Evolutionary conservation across 2,888 invertebrate species (phyloP).

Genomic region (Meiosimyza decipiens): DNA sequence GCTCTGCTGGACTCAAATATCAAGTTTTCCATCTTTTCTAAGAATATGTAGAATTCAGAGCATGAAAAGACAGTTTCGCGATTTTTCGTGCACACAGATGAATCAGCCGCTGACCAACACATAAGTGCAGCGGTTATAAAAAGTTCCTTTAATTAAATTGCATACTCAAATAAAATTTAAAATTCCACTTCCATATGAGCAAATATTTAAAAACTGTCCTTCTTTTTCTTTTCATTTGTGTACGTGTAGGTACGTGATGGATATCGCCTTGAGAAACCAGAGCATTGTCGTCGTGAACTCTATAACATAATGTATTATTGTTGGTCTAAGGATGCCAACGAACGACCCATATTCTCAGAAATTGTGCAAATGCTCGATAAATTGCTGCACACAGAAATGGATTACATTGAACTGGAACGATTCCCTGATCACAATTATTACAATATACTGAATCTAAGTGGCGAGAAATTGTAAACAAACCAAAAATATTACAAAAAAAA

Average conservation of each 20-base stretch:
- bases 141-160: too few species aligned
- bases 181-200: too few species aligned
- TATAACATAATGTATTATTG: slow-evolving; percentile 97
- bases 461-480: slow-evolving; percentile 75
- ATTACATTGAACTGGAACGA: slow-evolving; percentile 91
- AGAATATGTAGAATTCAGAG: too few species aligned
- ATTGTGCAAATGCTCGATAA: slow-evolving; percentile 84
- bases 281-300: slow-evolving; percentile 90
- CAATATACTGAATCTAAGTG: slow-evolving; percentile 85
- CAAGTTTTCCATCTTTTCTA: too few species aligned
- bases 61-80: too few species aligned
- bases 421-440: slow-evolving; percentile 95
- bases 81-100: too few species aligned
- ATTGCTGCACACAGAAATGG: slow-evolving; percentile 87
- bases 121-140: too few species aligned
- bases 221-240: slow-evolving; percentile 37
- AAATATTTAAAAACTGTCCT: not conserved
- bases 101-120: too few species aligned
- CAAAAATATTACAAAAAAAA: slow-evolving; percentile 15
- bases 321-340: slow-evolving; percentile 88
- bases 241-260: slow-evolving; percentile 83
- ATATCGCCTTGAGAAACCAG: slow-evolving; percentile 90
- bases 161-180: too few species aligned
- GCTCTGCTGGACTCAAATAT: too few species aligned
- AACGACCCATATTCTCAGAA: slow-evolving; percentile 86